These are phyloP conservation scores for Drosophila athabasca DNA, from an alignment of 1,140 invertebrate species.

Conservation along the genomic window DNA sequence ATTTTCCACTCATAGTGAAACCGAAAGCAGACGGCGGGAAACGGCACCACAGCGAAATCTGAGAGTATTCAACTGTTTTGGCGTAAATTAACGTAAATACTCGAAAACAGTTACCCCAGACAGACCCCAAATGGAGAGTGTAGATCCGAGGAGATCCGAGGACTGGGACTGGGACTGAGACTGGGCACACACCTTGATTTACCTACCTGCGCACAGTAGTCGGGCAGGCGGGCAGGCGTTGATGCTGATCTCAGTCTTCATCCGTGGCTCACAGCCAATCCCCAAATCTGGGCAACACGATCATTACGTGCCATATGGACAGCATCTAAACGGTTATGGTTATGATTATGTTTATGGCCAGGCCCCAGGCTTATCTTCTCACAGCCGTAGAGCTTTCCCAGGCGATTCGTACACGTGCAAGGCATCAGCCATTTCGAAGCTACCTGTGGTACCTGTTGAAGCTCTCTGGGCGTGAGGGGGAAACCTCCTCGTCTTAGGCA, in stretches of 20 bases:
- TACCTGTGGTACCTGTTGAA: no score
- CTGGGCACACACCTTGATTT: slow-evolving; percentile 25
- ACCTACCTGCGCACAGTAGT: slow-evolving; percentile 48
- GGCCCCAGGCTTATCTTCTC: no score
- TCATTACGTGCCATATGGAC: slow-evolving; percentile 35
- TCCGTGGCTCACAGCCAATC: slow-evolving; percentile 27
- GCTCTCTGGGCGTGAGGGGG: no score
- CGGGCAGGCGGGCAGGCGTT: slow-evolving; percentile 1
- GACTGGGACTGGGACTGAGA: no score
- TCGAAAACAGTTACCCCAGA: slow-evolving; percentile 46
- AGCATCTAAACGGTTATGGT: slow-evolving; percentile 28
- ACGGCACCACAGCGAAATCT: slow-evolving; percentile 31
- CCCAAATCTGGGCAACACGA: slow-evolving; percentile 40
- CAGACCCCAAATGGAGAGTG: slow-evolving; percentile 13
- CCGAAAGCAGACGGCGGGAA: slow-evolving; percentile 61
- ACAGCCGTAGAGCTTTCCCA: no score
- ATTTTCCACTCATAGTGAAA: slow-evolving; percentile 74
- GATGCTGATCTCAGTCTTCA: slow-evolving; percentile 10
- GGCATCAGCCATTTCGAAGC: no score
- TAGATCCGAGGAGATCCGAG: no score
- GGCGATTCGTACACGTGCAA: no score
- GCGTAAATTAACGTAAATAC: slow-evolving; percentile 73
- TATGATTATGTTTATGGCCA: not conserved
- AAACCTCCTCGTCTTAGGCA: no score
- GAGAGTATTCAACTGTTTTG: slow-evolving; percentile 49